These are phyloP conservation scores for Lipophrys pholis DNA, from an alignment of 2,113 vertebrate species.

Conservation along the genomic window DNA sequence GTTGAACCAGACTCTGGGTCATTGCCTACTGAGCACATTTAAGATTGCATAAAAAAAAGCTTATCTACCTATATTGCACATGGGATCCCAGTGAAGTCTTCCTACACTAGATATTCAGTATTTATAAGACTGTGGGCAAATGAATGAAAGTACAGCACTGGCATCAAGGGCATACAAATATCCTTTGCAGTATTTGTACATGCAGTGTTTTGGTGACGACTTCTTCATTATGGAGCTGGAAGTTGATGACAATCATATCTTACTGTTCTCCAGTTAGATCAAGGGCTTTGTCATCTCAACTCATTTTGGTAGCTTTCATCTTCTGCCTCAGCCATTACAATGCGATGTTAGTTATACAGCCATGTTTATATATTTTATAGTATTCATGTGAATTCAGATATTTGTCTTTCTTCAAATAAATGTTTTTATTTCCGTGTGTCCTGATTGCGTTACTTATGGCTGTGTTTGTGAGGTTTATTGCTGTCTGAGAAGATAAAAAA, in stretches of 20 bases:
- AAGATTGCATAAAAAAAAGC: conserved; percentile 40
- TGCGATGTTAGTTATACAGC: conserved; percentile 52
- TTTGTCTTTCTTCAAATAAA: conserved; percentile 82
- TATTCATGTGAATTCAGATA: conserved; percentile 69
- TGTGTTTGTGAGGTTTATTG: conserved; percentile 4
- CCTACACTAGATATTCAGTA: conserved; percentile 13
- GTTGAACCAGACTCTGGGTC: neutral
- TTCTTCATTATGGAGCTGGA: conserved; percentile 74
- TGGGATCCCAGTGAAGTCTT: conserved; percentile 46
- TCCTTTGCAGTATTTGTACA: conserved; percentile 85
- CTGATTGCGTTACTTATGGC: conserved; percentile 47
- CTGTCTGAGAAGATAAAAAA: too few relatives aligned
- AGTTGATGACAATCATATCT: conserved; percentile 86
- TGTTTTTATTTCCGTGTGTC: conserved; percentile 51
- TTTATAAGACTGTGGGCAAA: conserved; percentile 12
- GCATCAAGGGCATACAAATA: conserved; percentile 65
- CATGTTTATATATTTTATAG: conserved; percentile 67
- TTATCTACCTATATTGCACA: conserved; percentile 61
- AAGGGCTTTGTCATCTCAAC: conserved; percentile 85
- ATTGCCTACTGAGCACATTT: conserved; percentile 7
- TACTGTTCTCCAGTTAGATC: conserved; percentile 82
- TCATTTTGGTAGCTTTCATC: conserved; percentile 66
- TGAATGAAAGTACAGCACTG: conserved; percentile 73
- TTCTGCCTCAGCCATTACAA: conserved; percentile 59
- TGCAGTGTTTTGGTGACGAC: conserved; percentile 61